phyloP scores from a whole-genome alignment of 2,888 invertebrate species.

The Volucella inanis region DNA sequence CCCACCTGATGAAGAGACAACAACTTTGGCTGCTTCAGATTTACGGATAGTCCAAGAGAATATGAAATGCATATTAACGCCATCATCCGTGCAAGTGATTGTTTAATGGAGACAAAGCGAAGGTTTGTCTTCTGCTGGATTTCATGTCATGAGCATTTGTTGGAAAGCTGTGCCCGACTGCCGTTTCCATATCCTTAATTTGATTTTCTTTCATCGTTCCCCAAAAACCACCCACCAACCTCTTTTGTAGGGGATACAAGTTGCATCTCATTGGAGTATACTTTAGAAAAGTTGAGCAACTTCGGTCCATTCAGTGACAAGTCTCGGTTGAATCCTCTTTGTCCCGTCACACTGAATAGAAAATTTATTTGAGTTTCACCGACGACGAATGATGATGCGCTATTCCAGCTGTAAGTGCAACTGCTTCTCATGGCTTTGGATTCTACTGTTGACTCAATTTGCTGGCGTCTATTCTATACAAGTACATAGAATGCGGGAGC shows the following conservation, averaged over 20 bases:
- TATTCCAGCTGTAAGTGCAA: background rate
- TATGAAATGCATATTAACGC: slow-evolving; percentile 47
- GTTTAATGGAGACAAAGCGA: slow-evolving; percentile 25
- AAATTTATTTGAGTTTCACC: slow-evolving; percentile 59
- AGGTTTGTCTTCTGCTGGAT: background rate
- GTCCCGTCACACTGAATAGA: slow-evolving; percentile 26
- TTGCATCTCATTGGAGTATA: background rate
- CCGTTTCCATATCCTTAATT: slow-evolving; percentile 6
- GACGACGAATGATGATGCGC: slow-evolving; percentile 32
- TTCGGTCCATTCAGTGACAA: slow-evolving; percentile 18
- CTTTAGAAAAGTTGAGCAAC: background rate
- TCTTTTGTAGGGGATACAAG: background rate
- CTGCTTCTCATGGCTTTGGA: background rate
- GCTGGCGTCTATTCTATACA: slow-evolving; percentile 15
- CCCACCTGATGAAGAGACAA: no score
- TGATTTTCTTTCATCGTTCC: background rate
- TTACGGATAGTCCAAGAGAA: background rate
- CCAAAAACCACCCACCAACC: slow-evolving; percentile 5
- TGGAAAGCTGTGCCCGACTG: background rate
- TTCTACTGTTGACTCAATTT: slow-evolving; percentile 41
- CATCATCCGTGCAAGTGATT: slow-evolving; percentile 49
- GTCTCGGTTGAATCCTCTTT: slow-evolving; percentile 21
- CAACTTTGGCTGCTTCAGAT: no score
- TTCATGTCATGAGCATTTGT: background rate
- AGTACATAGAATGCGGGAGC: slow-evolving; percentile 44